phyloP scores from a whole-genome alignment of 2,888 invertebrate species.

The Rutpela maculata region DNA sequence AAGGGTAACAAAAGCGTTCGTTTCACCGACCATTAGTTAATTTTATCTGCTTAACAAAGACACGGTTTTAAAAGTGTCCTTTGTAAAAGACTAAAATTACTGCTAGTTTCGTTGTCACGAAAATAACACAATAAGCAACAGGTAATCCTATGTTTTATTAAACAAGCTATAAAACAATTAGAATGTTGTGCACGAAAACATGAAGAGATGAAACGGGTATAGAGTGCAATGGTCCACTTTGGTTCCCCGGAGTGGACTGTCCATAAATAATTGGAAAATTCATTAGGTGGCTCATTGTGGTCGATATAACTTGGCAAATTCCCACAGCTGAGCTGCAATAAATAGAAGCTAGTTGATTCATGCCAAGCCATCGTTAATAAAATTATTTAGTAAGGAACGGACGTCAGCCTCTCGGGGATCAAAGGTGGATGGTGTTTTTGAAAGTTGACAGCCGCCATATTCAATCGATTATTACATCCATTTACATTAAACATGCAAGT shows the following conservation, averaged over 20 bases:
- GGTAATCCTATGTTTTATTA: constrained; percentile 8
- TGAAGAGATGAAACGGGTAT: constrained; percentile 30
- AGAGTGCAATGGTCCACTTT: constrained; percentile 33
- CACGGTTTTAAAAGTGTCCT: neutral
- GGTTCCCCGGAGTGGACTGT: neutral
- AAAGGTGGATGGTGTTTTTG: constrained; percentile 37
- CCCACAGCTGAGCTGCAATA: neutral
- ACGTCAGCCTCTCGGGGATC: constrained; percentile 31
- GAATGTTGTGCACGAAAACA: constrained; percentile 29
- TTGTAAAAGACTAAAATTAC: neutral
- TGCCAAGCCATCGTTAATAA: neutral
- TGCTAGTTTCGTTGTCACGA: neutral
- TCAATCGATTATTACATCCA: constrained; percentile 40
- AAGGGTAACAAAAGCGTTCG: neutral
- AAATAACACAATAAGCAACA: constrained; percentile 20
- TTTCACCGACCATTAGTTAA: neutral
- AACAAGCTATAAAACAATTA: constrained; percentile 28
- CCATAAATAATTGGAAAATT: neutral
- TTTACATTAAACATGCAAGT: constrained; percentile 40
- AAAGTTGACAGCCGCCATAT: constrained; percentile 39
- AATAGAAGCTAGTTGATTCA: neutral
- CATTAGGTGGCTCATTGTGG: neutral
- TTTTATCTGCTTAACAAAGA: neutral
- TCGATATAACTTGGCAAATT: neutral
- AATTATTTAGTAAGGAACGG: neutral